A percentile compares a stretch with the other conserved stretches of the same genome.
phyloP scores from a whole-genome alignment of 2,797 vertebrate species.

The Danio albolineatus region DNA sequence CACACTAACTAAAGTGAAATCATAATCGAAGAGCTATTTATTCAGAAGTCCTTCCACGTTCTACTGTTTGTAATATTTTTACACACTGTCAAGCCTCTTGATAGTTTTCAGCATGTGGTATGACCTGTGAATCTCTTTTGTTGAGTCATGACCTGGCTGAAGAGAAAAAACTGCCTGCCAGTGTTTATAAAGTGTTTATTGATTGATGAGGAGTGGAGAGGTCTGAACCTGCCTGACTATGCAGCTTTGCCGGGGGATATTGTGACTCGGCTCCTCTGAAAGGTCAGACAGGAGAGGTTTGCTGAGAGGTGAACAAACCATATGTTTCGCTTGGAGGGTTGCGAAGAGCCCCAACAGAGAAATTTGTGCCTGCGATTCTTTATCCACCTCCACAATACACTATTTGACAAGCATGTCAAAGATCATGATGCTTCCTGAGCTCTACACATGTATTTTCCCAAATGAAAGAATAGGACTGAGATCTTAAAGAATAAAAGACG shows the following conservation, averaged over 20 bases:
- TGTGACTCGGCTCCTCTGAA: slow-evolving; percentile 32
- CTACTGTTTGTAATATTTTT: not conserved
- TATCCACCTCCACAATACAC: slow-evolving; percentile 34
- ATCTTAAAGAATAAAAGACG: slow-evolving; percentile 64
- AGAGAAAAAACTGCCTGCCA: slow-evolving; percentile 44
- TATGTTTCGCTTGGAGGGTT: slow-evolving; percentile 3
- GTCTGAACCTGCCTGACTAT: slow-evolving; percentile 40
- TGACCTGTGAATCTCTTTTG: slow-evolving; percentile 37
- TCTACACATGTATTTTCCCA: slow-evolving; percentile 64
- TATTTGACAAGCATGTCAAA: slow-evolving; percentile 40
- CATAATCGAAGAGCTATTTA: no score
- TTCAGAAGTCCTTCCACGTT: no score
- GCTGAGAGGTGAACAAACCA: slow-evolving; percentile 33
- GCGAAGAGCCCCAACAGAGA: slow-evolving; percentile 22
- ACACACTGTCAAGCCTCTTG: not conserved
- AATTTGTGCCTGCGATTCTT: slow-evolving; percentile 26
- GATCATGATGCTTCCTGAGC: slow-evolving; percentile 29
- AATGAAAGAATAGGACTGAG: slow-evolving; percentile 68
- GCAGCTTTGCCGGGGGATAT: slow-evolving; percentile 30
- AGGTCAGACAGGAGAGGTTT: slow-evolving; percentile 40
- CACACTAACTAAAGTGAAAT: no score
- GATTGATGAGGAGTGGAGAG: slow-evolving; percentile 50
- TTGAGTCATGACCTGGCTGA: slow-evolving; percentile 39
- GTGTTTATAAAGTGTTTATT: slow-evolving; percentile 47
- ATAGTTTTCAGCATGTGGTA: slow-evolving; percentile 22